These are phyloP conservation scores for Xylota segnis DNA, from an alignment of 2,888 invertebrate genomes.

Conservation along the genomic window DNA sequence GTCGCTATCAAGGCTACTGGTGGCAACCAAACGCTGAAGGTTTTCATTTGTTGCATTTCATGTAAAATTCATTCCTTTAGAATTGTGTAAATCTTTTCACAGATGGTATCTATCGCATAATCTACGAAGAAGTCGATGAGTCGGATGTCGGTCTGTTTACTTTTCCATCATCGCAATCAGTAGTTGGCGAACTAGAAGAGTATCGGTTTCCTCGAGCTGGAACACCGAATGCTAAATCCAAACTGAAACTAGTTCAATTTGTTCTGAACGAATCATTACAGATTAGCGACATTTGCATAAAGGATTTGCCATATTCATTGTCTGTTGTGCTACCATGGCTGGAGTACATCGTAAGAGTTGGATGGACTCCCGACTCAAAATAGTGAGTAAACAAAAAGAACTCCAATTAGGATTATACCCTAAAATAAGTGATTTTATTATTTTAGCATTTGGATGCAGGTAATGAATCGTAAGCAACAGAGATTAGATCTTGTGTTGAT, in stretches of 20 bases:
- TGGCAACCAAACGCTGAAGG: slow-evolving; percentile 94
- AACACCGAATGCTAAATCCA: slow-evolving; percentile 95
- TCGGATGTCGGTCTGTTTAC: slow-evolving; percentile 96
- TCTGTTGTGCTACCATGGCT: slow-evolving; percentile 94
- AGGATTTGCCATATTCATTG: slow-evolving; percentile 91
- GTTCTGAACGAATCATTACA: slow-evolving; percentile 87
- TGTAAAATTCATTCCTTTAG: background rate
- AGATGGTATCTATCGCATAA: slow-evolving; percentile 92
- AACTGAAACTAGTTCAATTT: slow-evolving; percentile 94
- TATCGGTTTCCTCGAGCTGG: slow-evolving; percentile 95
- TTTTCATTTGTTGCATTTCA: slow-evolving; percentile 78
- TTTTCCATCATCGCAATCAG: slow-evolving; percentile 93
- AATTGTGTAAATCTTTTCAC: background rate
- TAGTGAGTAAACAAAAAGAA: slow-evolving; percentile 89
- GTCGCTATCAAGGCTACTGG: slow-evolving; percentile 98
- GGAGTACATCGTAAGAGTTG: slow-evolving; percentile 97
- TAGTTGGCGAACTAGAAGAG: slow-evolving; percentile 92
- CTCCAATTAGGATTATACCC: background rate
- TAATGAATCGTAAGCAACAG: slow-evolving; percentile 95
- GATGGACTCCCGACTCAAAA: slow-evolving; percentile 96
- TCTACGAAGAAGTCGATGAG: slow-evolving; percentile 95
- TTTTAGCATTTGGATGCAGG: slow-evolving; percentile 94
- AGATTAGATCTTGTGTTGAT: slow-evolving; percentile 93
- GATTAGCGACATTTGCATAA: slow-evolving; percentile 90
- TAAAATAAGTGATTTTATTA: background rate